Percentiles rank a stretch among this genome's conserved stretches.
Evolutionary conservation across 2,888 invertebrate genomes (phyloP).

Genomic region (Tenthredo mesomela): DNA sequence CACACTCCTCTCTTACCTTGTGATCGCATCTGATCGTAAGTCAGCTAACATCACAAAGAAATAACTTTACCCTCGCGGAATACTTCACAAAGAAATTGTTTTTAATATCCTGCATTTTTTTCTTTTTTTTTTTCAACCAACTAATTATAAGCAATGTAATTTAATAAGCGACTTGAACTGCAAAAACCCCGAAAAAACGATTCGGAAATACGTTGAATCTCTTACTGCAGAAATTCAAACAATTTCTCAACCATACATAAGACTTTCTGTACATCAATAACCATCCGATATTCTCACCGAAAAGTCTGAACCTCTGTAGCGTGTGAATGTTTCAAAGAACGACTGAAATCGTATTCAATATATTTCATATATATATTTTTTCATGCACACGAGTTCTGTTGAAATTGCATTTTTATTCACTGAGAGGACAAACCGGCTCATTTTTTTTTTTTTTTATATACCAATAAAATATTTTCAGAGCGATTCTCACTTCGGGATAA

Average conservation of each 20-base stretch:
- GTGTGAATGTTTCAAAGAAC: not conserved
- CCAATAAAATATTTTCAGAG: not conserved
- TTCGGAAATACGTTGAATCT: not conserved
- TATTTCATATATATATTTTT: not conserved
- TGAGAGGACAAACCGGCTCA: not conserved
- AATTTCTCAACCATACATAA: no score
- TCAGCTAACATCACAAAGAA: no score
- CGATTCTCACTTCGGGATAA: not conserved
- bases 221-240: not conserved
- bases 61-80: no score
- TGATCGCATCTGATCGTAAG: not conserved
- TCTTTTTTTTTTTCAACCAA: not conserved
- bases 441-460: not conserved
- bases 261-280: not conserved
- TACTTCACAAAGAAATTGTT: not conserved
- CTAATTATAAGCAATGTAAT: not conserved
- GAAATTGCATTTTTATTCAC: not conserved
- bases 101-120: conserved; percentile 10
- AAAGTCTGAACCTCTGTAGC: not conserved
- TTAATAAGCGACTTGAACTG: not conserved
- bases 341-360: not conserved
- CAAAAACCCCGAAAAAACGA: no score
- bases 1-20: not conserved
- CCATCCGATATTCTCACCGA: not conserved
- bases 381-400: not conserved